These are phyloP conservation scores for Lordiphosa andalusiaca DNA, from an alignment of 2,888 invertebrate genomes.

Conservation along the genomic window DNA sequence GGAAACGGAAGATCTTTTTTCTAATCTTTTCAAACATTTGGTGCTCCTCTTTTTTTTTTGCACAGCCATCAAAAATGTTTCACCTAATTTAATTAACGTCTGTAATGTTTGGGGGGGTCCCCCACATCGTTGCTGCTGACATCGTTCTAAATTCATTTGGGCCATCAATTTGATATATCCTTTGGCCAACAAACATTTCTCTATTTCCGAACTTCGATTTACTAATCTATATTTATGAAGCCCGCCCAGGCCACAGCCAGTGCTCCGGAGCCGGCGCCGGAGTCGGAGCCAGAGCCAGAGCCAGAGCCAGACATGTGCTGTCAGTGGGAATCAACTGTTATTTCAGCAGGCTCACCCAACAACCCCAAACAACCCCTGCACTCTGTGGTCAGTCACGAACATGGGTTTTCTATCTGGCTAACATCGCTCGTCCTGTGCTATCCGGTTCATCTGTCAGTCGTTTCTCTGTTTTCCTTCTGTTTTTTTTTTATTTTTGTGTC, in stretches of 20 bases:
- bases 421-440: neutral
- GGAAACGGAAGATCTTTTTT: no score
- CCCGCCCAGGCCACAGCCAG: neutral
- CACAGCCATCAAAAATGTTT: no score
- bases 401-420: constrained; percentile 8
- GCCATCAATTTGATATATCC: constrained; percentile 7
- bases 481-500: no score
- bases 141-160: constrained; percentile 18
- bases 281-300: neutral
- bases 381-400: constrained; percentile 43
- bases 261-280: no score
- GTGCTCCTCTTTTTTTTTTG: no score
- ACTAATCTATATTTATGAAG: constrained; percentile 67
- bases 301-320: constrained; percentile 20
- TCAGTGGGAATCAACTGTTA: constrained; percentile 58
- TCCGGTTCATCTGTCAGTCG: constrained; percentile 57
- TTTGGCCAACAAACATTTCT: neutral
- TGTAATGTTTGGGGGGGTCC: neutral
- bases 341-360: constrained; percentile 34
- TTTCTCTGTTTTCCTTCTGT: neutral
- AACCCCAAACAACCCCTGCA: no score
- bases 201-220: constrained; percentile 39
- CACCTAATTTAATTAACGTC: constrained; percentile 6
- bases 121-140: constrained; percentile 12
- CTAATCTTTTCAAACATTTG: no score